Evolutionary conservation across 2,888 invertebrate genomes (phyloP), one percentile per base, ranked within the genome.

Genomic region (Epistrophella euchroma): DNA sequence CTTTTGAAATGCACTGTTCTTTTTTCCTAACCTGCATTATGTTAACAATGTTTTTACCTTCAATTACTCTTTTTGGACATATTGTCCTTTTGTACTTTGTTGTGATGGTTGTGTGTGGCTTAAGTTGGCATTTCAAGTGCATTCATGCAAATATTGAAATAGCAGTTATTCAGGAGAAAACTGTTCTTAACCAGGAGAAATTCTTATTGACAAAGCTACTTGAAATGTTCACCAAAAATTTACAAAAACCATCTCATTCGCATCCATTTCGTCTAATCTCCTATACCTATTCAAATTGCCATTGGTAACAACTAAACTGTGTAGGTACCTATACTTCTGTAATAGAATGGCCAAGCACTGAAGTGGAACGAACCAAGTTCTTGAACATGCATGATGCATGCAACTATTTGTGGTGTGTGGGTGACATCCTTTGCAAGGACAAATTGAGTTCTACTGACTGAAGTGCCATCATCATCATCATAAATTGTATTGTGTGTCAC

Each of bases 401-500:
- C 73, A 55, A 32, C 64, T 28, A 43, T 66, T 68, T 60, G 68
- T 11, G 47, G 68, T 68, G 43, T 28, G 64, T 52, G 68, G 56
- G 72, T 77, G 58, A 66, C 66, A 73, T 83, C 68, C 78, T 70
- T 68, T 55, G 71, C 76, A 81, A 76, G 86, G 77, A 77, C 74
- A 86, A 86, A 82, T 82, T 77, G 85, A 77, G 81, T 77, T 70
- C 73, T 73, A 72, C 73, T 70, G 75, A 76, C 66, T 62, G 73
- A 66, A 82, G 73, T 50, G 64, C 76, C 76, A 81, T 77, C 73
- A 70, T 77, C 76, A 64, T 80, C 83, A 74, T 79, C 79, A 83
- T 81, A 85, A 85, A 85, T 85, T 70, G 76, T 70, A 82, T 82
- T 78, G 73, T 86, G 45, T 82, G 86, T 82, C 86, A 86, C 82